These are phyloP conservation scores for Merluccius polli DNA, from an alignment of 2,797 vertebrate genomes.

Conservation along the genomic window DNA sequence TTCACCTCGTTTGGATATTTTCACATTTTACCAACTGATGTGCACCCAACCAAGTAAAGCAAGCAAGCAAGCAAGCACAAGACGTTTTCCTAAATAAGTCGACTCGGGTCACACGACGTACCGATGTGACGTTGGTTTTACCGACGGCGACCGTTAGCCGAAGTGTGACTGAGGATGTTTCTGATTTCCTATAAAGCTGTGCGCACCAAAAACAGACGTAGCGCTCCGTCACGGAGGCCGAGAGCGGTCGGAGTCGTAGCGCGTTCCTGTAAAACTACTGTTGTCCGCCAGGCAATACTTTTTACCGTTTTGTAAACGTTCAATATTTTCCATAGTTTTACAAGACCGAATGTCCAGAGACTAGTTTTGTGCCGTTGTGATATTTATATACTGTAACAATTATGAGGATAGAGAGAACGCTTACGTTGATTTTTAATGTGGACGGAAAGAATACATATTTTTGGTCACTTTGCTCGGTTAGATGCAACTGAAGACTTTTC, in stretches of 20 bases:
- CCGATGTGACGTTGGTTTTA: neutral
- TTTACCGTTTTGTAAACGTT: conserved; percentile 74
- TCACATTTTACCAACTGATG: conserved; percentile 12
- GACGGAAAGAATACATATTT: conserved; percentile 38
- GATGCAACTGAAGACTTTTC: conserved; percentile 15
- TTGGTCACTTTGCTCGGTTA: conserved; percentile 13
- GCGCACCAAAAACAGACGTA: conserved; percentile 25
- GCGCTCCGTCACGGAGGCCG: conserved; percentile 50
- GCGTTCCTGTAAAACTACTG: conserved; percentile 52
- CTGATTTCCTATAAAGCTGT: neutral
- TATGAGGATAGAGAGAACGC: conserved; percentile 38
- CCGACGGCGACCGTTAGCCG: neutral
- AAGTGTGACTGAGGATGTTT: neutral
- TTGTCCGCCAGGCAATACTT: conserved; percentile 59
- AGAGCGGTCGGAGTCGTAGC: conserved; percentile 13
- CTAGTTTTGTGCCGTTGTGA: conserved; percentile 74
- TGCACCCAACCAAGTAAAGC: neutral
- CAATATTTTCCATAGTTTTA: conserved; percentile 71
- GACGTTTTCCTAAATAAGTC: neutral
- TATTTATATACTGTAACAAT: conserved; percentile 58
- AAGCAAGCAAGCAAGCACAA: no score
- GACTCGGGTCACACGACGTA: neutral
- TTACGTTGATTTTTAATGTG: conserved; percentile 49
- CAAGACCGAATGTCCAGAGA: conserved; percentile 65
- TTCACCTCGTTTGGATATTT: conserved; percentile 54